Percentiles rank a stretch among this genome's conserved stretches.
Conservation (phyloP, 1,140 invertebrate genomes). For the Drosophila truncata region DNA sequence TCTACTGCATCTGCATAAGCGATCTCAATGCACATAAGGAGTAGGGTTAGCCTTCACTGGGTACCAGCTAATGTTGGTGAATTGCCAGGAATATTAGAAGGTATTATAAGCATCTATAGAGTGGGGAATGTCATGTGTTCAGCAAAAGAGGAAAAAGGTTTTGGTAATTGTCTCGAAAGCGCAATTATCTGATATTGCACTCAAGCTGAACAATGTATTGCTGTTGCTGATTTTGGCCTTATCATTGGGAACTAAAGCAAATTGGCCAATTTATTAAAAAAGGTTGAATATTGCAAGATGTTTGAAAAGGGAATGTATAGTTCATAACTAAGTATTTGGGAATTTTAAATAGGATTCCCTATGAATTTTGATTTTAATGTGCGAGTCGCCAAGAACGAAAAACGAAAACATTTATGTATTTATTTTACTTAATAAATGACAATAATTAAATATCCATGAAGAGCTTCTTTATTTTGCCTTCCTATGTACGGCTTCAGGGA, state of each 20-base stretch:
- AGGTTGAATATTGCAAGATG: background rate
- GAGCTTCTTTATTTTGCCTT: too few relatives aligned
- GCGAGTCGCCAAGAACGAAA: background rate
- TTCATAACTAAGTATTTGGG: background rate
- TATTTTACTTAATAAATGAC: background rate
- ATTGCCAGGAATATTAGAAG: background rate
- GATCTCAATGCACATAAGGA: constrained; percentile 19
- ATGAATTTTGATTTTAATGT: background rate
- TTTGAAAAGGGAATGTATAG: background rate
- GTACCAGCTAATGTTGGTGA: background rate
- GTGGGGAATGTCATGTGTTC: background rate
- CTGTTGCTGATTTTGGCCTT: background rate
- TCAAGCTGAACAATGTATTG: background rate
- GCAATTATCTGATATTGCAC: background rate
- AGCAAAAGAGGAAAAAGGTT: background rate
- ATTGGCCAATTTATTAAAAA: background rate
- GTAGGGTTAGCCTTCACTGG: background rate
- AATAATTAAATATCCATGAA: background rate
- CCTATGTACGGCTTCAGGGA: background rate
- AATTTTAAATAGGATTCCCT: background rate
- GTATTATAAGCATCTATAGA: background rate
- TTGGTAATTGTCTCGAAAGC: background rate
- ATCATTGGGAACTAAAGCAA: background rate
- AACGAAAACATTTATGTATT: too few relatives aligned
- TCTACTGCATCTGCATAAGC: constrained; percentile 85